Base-by-base conservation (phyloP, 2,888 invertebrate genomes). In the Acronicta leporina region DNA sequence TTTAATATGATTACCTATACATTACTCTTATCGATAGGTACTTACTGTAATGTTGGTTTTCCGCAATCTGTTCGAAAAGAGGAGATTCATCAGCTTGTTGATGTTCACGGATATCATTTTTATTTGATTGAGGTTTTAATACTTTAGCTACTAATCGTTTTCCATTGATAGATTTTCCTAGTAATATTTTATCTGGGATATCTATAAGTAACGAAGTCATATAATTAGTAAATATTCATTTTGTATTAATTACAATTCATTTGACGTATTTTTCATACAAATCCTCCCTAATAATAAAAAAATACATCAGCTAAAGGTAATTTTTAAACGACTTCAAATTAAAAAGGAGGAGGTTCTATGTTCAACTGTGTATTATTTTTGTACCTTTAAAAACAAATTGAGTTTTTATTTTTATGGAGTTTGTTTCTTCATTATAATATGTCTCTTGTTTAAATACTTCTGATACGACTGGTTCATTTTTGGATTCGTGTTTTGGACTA, bases 81-180 rank as follows among this genome's bases (percentile, higher is more conserved):
- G 33, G n/a, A 8, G 45, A 14, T 11, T 68, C 53, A 1, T 70
- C 63, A 15, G 15, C 7, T 25, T 20, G 0, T 38, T 56, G 43
- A n/a, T 20, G n/a, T 44, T 47, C 53, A 44, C 3, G 9, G 5
- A 25, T 25, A 27, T 47, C 40, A 11, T 11, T 63, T 42, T 49
- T 69, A 41, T 59, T 71, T 41, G 45, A 20, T 42, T 49, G n/a
- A 7, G 33, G 27, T 49, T 87, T 88, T 0, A 84, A 76, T 15
- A 90, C 81, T 83, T 88, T 90, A 2, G 92, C 92, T 44, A 88
- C 82, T 48, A 94, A 73, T 27, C 83, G 87, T 66, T 92, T 94
- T 1, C 94, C 93, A 48, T 85, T 87, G 7, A 67, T 65, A 27
- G 89, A 88, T 83, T 86, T 91, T 0, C 94, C 93, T 51, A 94